Evolutionary conservation across 2,113 vertebrate genomes (phyloP).

Genomic region (Coracopsis vasa): DNA sequence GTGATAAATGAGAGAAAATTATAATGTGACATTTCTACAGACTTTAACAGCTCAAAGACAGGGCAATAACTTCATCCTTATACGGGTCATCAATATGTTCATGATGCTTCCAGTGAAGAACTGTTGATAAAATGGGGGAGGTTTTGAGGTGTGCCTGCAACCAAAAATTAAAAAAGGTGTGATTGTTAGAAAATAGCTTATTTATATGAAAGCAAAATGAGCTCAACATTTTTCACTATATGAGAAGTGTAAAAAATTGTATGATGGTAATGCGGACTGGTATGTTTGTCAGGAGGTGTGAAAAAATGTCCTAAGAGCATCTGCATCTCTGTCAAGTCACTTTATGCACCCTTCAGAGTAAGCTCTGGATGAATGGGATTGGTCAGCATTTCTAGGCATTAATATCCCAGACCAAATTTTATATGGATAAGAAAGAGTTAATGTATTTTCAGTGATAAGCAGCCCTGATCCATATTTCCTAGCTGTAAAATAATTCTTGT

Average conservation of each 20-base stretch:
- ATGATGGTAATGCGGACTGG: neutral
- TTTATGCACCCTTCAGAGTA: neutral
- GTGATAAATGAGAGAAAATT: neutral
- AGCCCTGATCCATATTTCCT: neutral
- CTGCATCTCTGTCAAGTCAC: accelerated
- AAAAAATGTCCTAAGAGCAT: neutral
- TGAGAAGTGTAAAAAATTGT: neutral
- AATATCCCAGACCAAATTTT: neutral
- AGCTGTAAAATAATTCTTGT: neutral
- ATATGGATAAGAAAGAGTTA: neutral
- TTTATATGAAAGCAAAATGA: neutral
- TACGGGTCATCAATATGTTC: neutral
- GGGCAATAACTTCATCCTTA: neutral
- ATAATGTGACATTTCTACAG: too few relatives aligned
- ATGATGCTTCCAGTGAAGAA: neutral
- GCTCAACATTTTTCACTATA: neutral
- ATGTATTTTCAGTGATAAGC: neutral
- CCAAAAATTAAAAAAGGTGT: neutral
- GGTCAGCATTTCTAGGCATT: neutral
- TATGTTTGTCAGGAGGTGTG: neutral
- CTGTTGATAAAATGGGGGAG: neutral
- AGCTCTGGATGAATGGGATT: neutral
- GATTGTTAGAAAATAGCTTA: neutral
- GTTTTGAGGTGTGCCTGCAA: neutral
- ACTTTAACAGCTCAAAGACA: neutral